phyloP scores from a whole-genome alignment of 1,140 invertebrate species.

The Drosophila sp. region DNA sequence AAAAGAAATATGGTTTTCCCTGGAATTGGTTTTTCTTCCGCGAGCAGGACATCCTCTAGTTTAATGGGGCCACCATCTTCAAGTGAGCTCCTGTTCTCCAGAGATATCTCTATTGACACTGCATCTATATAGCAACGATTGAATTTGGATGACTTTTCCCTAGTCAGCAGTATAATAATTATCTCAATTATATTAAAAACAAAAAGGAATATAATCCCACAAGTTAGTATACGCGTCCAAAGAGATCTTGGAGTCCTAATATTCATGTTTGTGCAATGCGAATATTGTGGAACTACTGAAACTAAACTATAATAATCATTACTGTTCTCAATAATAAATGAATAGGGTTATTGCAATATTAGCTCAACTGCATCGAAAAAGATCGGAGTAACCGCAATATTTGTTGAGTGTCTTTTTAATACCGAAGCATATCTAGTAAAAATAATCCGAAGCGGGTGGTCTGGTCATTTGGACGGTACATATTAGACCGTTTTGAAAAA shows the following conservation, averaged over 20 bases:
- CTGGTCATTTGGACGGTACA: too few relatives aligned
- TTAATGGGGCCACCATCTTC: not conserved
- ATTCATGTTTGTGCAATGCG: not conserved
- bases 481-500: too few relatives aligned
- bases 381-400: too few relatives aligned
- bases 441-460: too few relatives aligned
- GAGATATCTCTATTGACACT: not conserved
- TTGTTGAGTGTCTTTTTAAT: too few relatives aligned
- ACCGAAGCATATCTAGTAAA: too few relatives aligned
- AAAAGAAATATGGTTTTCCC: constrained; percentile 87
- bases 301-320: not conserved
- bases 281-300: not conserved
- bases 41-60: constrained; percentile 63
- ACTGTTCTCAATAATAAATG: not conserved
- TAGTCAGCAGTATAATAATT: not conserved
- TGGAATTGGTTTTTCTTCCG: constrained; percentile 64
- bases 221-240: not conserved
- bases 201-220: not conserved
- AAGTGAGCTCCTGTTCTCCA: not conserved
- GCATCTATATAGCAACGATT: not conserved
- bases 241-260: too few relatives aligned
- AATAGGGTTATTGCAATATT: not conserved
- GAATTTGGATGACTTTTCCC: too few relatives aligned
- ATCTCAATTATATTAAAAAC: not conserved
- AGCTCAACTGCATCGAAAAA: not conserved